These are phyloP conservation scores for Amphiduros pacificus DNA, from an alignment of 2,888 invertebrate genomes.

Conservation along the genomic window DNA sequence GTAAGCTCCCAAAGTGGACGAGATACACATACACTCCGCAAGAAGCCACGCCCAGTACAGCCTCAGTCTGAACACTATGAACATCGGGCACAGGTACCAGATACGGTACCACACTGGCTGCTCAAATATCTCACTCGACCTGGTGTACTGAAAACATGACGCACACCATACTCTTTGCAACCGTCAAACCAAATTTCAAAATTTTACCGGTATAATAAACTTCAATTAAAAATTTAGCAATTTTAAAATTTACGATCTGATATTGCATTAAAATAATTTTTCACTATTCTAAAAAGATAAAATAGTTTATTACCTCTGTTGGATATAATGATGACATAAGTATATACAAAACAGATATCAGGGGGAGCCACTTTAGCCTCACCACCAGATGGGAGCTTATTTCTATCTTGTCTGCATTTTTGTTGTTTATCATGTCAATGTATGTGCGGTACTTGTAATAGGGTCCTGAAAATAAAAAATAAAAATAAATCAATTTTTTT, in stretches of 20 bases:
- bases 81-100: conserved; percentile 83
- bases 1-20: conserved; percentile 89
- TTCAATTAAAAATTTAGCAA: conserved; percentile 4
- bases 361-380: conserved; percentile 43
- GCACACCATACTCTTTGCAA: conserved; percentile 42
- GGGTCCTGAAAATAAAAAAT: conserved; percentile 71
- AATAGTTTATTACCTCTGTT: conserved; percentile 37
- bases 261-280: not conserved
- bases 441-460: conserved; percentile 89
- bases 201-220: conserved; percentile 15
- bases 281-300: not conserved
- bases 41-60: conserved; percentile 88
- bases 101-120: conserved; percentile 77
- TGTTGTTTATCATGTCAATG: conserved; percentile 68
- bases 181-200: conserved; percentile 16
- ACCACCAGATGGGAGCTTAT: conserved; percentile 32
- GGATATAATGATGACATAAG: conserved; percentile 44
- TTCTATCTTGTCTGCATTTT: conserved; percentile 31
- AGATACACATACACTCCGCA: conserved; percentile 88
- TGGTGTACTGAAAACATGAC: conserved; percentile 72
- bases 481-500: not conserved
- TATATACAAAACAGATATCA: conserved; percentile 42
- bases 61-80: conserved; percentile 84
- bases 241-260: not conserved
- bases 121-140: conserved; percentile 75